Conservation (phyloP, 2,113 vertebrate species). For the Leptocoma aspasia region DNA sequence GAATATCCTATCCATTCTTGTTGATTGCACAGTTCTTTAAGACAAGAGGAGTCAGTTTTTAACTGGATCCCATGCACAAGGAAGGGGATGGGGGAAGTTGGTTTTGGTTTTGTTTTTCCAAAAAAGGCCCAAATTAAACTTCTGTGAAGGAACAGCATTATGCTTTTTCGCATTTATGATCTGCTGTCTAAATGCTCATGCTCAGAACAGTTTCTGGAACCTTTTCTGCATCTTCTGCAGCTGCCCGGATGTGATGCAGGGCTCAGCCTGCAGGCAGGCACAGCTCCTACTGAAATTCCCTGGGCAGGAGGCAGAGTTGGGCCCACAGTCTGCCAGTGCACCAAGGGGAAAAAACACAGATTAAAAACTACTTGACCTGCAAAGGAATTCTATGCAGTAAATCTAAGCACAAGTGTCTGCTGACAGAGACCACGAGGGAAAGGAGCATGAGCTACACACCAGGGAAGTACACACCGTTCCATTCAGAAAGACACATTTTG, state of each 20-base stretch:
- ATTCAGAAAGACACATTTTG: neutral
- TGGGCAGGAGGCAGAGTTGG: fast-evolving
- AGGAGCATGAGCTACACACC: neutral
- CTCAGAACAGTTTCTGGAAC: neutral
- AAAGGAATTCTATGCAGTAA: neutral
- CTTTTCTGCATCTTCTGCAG: neutral
- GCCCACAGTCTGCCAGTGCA: neutral
- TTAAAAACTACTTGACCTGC: neutral
- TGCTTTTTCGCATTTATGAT: neutral
- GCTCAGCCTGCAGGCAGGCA: neutral
- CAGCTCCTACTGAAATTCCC: neutral
- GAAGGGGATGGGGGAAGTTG: neutral
- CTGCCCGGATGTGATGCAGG: neutral
- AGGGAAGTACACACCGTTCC: neutral
- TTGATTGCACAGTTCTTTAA: neutral
- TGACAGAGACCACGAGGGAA: neutral
- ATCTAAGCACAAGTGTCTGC: neutral
- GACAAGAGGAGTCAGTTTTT: neutral
- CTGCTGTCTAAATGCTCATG: neutral
- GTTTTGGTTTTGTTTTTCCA: neutral
- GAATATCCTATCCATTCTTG: neutral
- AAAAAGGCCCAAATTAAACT: neutral
- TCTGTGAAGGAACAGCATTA: neutral
- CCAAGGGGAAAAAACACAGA: neutral
- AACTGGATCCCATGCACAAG: neutral